phyloP scores from a whole-genome alignment of 2,888 invertebrate species.

The Coelinius sp. region DNA sequence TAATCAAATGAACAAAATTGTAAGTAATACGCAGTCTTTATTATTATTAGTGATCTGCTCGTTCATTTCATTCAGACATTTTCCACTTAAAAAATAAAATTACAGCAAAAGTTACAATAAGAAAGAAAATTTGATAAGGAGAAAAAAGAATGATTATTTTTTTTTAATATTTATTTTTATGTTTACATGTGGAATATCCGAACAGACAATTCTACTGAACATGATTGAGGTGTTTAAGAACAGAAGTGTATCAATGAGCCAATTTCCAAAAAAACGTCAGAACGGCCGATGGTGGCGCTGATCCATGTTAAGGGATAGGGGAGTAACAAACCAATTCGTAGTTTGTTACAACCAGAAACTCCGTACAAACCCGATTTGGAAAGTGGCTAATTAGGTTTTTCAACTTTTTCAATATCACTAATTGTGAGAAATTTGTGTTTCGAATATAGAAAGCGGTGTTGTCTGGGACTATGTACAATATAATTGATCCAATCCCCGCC shows the following conservation, averaged over 20 bases:
- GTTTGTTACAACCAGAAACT: no score
- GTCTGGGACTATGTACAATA: neutral
- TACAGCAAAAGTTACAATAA: constrained; percentile 11
- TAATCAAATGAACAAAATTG: constrained; percentile 39
- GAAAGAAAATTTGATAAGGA: constrained; percentile 30
- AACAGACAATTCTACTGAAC: no score
- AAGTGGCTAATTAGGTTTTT: neutral
- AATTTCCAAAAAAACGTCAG: no score
- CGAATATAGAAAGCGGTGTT: neutral
- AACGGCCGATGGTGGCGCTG: no score
- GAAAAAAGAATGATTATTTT: constrained; percentile 1
- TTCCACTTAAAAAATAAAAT: constrained; percentile 10
- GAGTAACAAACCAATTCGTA: no score
- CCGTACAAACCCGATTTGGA: no score
- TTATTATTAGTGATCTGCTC: constrained; percentile 47
- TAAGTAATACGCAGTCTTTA: constrained; percentile 52
- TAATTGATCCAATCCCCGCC: neutral
- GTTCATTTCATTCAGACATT: neutral
- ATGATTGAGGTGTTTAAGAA: no score
- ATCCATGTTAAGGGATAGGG: no score
- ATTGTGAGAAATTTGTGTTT: neutral
- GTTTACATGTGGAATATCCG: no score
- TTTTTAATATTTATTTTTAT: no score
- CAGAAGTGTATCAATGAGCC: no score
- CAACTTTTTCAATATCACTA: neutral